phyloP scores from a whole-genome alignment of 2,113 vertebrate species.

The Takifugu flavidus region DNA sequence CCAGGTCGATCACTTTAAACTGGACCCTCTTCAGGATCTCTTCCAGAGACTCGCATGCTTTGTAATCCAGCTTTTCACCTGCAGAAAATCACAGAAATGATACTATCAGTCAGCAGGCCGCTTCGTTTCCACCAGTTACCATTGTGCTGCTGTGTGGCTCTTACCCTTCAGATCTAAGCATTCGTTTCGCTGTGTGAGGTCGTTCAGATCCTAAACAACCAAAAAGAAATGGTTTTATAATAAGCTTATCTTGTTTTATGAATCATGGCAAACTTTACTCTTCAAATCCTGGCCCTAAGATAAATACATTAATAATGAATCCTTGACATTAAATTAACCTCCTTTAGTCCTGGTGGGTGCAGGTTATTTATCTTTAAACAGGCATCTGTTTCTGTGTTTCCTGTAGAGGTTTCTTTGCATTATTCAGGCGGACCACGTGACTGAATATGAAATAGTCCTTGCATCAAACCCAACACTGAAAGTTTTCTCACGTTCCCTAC shows the following conservation, averaged over 20 bases:
- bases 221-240: slow-evolving; percentile 28
- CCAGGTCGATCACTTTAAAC: slow-evolving; percentile 89
- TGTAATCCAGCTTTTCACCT: slow-evolving; percentile 94
- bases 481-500: too few relatives aligned
- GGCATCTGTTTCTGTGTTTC: too few relatives aligned
- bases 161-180: slow-evolving; percentile 89
- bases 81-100: background rate
- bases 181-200: slow-evolving; percentile 85
- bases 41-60: slow-evolving; percentile 88
- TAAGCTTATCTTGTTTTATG: background rate
- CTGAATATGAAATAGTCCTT: too few relatives aligned
- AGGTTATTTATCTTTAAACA: too few relatives aligned
- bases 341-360: too few relatives aligned
- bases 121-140: background rate
- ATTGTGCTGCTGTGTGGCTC: slow-evolving; percentile 4
- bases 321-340: too few relatives aligned
- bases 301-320: too few relatives aligned
- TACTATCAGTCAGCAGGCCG: background rate
- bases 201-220: slow-evolving; percentile 80
- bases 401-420: too few relatives aligned
- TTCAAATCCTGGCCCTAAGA: too few relatives aligned
- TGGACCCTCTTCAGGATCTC: slow-evolving; percentile 93
- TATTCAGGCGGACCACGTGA: too few relatives aligned
- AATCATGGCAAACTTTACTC: slow-evolving; percentile 13
- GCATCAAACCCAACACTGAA: too few relatives aligned